Evolutionary conservation across 2,888 invertebrate species (phyloP).

Genomic region (Dyspetes luteomarginatus): DNA sequence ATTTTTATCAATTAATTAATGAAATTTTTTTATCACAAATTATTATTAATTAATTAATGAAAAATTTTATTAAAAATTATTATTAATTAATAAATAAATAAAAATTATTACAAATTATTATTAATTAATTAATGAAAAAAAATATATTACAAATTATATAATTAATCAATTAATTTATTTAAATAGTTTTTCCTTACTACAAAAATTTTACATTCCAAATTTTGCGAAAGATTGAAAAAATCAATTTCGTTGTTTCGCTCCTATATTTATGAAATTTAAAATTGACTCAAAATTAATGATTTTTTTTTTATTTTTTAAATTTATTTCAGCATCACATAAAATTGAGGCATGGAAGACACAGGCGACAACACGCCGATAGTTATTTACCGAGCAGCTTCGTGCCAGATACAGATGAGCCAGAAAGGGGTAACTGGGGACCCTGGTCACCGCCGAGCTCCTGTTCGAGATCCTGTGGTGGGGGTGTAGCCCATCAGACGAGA

Average conservation of each 20-base stretch:
- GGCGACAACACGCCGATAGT: slow-evolving; percentile 91
- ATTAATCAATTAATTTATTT: too few relatives aligned
- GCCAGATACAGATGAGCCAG: slow-evolving; percentile 88
- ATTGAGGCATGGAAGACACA: slow-evolving; percentile 87
- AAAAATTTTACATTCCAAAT: too few relatives aligned
- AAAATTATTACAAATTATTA: background rate
- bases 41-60: too few relatives aligned
- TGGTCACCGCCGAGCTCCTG: slow-evolving; percentile 94
- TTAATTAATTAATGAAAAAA: background rate
- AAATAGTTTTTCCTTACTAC: too few relatives aligned
- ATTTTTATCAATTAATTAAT: too few relatives aligned
- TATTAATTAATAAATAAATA: too few relatives aligned
- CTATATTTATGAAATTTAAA: background rate
- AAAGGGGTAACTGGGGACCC: slow-evolving; percentile 90
- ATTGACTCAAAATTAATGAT: background rate
- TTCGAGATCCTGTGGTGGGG: slow-evolving; percentile 96
- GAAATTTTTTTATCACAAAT: too few relatives aligned
- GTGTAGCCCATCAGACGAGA: slow-evolving; percentile 93
- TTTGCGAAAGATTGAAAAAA: too few relatives aligned
- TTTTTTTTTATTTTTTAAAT: too few relatives aligned
- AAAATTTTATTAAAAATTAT: too few relatives aligned
- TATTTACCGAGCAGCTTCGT: slow-evolving; percentile 90
- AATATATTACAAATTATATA: too few relatives aligned
- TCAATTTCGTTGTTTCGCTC: too few relatives aligned
- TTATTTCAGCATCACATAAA: slow-evolving; percentile 85